Evolutionary conservation across 2,797 vertebrate species (phyloP).

Genomic region (Mus minutoides): DNA sequence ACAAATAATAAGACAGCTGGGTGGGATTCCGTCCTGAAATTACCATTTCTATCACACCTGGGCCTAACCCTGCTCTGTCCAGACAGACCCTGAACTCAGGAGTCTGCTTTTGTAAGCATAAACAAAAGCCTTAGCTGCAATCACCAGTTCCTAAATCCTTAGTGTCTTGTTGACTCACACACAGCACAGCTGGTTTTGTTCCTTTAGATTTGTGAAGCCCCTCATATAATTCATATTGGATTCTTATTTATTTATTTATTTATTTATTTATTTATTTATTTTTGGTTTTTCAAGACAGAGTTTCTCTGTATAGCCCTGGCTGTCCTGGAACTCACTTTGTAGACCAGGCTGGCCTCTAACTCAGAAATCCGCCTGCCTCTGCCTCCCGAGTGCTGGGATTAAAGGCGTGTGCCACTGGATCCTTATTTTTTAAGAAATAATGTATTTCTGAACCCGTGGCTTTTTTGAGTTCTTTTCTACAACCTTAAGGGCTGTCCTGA

Average conservation of each 20-base stretch:
- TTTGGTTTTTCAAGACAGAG: too few relatives aligned
- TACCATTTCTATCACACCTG: background rate
- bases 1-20: background rate
- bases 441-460: background rate
- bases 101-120: background rate
- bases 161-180: background rate
- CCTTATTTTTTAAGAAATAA: background rate
- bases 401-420: too few relatives aligned
- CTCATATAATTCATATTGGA: background rate
- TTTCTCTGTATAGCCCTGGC: too few relatives aligned
- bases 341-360: too few relatives aligned
- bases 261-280: too few relatives aligned
- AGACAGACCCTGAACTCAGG: background rate
- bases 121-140: background rate
- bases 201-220: background rate
- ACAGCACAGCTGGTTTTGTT: background rate
- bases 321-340: too few relatives aligned
- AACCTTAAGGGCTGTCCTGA: background rate
- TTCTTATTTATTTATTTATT: too few relatives aligned
- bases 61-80: background rate
- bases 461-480: background rate
- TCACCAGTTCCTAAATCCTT: background rate
- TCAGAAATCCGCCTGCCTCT: too few relatives aligned
- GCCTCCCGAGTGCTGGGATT: too few relatives aligned
- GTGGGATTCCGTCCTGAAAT: background rate